Conservation (phyloP, 2,113 vertebrate species). For the Lagenorhynchus albirostris region DNA sequence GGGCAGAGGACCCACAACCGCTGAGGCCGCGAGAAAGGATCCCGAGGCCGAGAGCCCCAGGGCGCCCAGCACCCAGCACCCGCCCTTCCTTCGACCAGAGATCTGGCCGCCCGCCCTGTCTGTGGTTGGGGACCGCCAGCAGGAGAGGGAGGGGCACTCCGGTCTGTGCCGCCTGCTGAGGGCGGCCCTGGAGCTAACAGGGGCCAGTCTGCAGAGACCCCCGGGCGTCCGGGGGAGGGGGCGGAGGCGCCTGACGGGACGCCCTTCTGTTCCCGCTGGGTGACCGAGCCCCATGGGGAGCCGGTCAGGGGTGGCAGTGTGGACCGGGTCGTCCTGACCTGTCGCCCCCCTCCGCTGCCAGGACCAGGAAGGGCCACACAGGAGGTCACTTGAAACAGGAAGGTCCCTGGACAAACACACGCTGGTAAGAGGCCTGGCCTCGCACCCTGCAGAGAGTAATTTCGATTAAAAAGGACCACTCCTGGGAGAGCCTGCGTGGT, state of each 20-base stretch:
- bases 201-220: neutral
- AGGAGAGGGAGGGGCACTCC: neutral
- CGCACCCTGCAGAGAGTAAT: conserved; percentile 7
- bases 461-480: neutral
- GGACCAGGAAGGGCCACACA: neutral
- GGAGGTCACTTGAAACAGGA: neutral
- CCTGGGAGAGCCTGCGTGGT: neutral
- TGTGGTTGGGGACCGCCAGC: neutral
- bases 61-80: neutral
- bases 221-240: neutral
- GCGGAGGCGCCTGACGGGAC: neutral
- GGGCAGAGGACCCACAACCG: neutral
- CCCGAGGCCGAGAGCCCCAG: rapidly evolving
- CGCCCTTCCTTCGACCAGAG: neutral
- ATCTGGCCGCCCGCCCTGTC: neutral
- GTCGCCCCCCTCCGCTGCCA: neutral
- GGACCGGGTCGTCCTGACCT: neutral
- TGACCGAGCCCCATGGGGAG: neutral
- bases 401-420: neutral
- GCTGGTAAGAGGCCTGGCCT: neutral
- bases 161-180: neutral
- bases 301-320: too few species aligned
- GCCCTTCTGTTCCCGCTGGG: neutral
- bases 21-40: neutral
- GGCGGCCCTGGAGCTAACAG: neutral